Evolutionary conservation across 92 coral and sea anemone species (phyloP), one percentile per base, ranked within the genome.

Genomic region (Epizoanthus stellaris): DNA sequence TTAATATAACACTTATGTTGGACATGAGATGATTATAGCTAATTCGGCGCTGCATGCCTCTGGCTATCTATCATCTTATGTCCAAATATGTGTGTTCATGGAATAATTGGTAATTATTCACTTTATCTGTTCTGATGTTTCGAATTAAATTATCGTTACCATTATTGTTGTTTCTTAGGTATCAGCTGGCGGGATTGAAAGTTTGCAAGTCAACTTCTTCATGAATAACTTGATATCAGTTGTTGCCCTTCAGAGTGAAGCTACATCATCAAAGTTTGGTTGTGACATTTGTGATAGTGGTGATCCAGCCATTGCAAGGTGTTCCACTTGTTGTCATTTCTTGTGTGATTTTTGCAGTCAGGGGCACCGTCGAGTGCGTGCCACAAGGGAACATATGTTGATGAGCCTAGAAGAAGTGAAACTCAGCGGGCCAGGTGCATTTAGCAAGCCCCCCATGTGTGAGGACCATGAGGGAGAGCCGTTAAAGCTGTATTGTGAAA

Each of bases 271-370:
- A 23, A 57, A 67, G 34, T n/a, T 70, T 43, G 8, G 16, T 21
- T 93, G 95, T 43, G 95, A 93, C 5, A 87, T 61, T 76, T 93
- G 95, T 73, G 87, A 84, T 63, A 85, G 85, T 63, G 75, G 56
- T 4, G 93, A 93, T 38, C 63, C 79, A 3, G 90, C 90, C 9
- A 58, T 67, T 16, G 86, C 82, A 56, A 72, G 93, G 34, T 93
- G 95, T 73, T 20, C 82, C 9, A 82, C 83, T 3, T 93, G 95
- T 60, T 58, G 38, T 3, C 61, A 80, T 15, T 90, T 87, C 73
- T 82, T 93, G 17, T 93, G 95, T 77, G 86, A 85, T 2, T 82
- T 87, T 73, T 90, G 95, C 61, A 52, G 84, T 15, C 66, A 76
- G 5, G 85, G 82, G 3, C 95, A 93, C 77, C 49, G 19, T 67